phyloP scores from a whole-genome alignment of 1,140 invertebrate genomes.

The Metopolophium dirhodum region DNA sequence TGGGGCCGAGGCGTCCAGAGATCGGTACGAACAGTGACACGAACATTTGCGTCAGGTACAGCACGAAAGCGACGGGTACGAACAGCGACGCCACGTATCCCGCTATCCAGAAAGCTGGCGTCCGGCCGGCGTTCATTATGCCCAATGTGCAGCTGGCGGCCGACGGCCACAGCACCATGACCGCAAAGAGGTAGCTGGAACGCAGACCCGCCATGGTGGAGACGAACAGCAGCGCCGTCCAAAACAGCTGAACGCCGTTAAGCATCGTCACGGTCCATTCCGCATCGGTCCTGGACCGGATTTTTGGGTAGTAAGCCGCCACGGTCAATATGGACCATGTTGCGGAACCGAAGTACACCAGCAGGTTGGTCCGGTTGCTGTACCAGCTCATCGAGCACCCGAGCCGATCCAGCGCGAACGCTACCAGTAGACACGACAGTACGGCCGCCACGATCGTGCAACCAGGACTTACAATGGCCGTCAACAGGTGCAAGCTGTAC shows the following conservation, averaged over 20 bases:
- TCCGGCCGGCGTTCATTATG: not conserved
- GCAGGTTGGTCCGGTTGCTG: not conserved
- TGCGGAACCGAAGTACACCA: not conserved
- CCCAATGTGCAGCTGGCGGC: not conserved
- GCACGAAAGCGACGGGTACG: not conserved
- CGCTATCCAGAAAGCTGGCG: not conserved
- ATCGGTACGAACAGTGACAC: conserved; percentile 14
- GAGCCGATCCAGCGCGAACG: not conserved
- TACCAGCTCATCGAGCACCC: conserved; percentile 48
- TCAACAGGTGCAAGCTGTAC: conserved; percentile 20
- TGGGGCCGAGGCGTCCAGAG: not conserved
- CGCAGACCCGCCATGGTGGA: conserved; percentile 22
- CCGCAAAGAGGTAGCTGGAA: conserved; percentile 20
- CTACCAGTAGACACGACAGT: not conserved
- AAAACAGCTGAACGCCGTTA: conserved; percentile 25
- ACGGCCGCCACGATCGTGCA: not conserved
- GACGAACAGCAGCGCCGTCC: conserved; percentile 6
- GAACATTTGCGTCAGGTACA: conserved; percentile 41
- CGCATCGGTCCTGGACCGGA: not conserved
- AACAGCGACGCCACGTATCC: not conserved
- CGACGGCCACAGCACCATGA: not conserved
- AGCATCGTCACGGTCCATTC: conserved; percentile 34
- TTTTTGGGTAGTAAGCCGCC: not conserved
- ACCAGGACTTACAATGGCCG: not conserved
- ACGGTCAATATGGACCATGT: not conserved